These are phyloP conservation scores for Muscina levida DNA, from an alignment of 2,888 invertebrate species.

Conservation along the genomic window DNA sequence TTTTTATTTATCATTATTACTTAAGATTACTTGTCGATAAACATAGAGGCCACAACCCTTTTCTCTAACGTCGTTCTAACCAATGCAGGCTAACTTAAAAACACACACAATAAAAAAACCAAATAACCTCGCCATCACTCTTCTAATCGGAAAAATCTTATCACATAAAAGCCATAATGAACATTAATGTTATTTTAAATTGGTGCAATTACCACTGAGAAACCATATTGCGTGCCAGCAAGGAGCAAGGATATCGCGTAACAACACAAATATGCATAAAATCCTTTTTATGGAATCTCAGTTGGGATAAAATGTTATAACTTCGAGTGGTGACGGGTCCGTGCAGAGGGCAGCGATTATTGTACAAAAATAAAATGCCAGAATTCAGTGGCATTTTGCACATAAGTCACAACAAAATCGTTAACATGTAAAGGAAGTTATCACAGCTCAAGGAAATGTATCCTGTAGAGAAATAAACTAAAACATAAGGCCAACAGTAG, in stretches of 20 bases:
- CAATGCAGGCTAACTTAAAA: too few relatives aligned
- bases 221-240: slow-evolving; percentile 14
- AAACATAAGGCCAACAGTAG: too few relatives aligned
- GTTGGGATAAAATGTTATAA: neutral
- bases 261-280: slow-evolving; percentile 17
- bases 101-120: too few relatives aligned
- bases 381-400: slow-evolving; percentile 38
- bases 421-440: slow-evolving; percentile 37
- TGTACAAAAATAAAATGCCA: neutral
- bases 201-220: slow-evolving; percentile 42
- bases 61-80: too few relatives aligned
- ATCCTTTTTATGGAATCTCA: neutral
- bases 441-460: slow-evolving; percentile 10
- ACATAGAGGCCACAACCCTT: too few relatives aligned
- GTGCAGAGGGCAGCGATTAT: too few relatives aligned
- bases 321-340: too few relatives aligned
- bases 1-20: slow-evolving; percentile 8
- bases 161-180: slow-evolving; percentile 46
- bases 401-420: slow-evolving; percentile 47
- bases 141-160: slow-evolving; percentile 32
- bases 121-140: neutral
- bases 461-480: too few relatives aligned
- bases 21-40: neutral
- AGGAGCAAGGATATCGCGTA: neutral
- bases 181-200: slow-evolving; percentile 50